Evolutionary conservation across 1,140 invertebrate genomes (phyloP).

Genomic region (Drosophila lacertosa): DNA sequence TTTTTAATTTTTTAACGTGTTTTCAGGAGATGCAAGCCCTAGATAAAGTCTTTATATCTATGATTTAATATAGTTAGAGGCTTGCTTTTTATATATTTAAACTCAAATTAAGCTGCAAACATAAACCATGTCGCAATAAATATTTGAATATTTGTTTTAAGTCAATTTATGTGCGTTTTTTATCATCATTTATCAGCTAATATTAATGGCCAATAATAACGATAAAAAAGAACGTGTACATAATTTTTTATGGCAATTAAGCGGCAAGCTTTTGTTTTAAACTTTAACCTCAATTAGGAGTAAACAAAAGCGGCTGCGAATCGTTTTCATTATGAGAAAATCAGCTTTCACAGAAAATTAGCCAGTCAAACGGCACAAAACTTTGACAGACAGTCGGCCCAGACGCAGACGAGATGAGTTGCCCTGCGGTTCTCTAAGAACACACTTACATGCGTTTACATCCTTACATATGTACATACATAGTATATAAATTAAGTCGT

Average conservation of each 20-base stretch:
- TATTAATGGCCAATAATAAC: conserved; percentile 10
- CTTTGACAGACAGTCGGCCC: conserved; percentile 24
- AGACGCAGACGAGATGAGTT: conserved; percentile 54
- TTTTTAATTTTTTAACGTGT: not conserved
- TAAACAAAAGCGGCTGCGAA: conserved; percentile 4
- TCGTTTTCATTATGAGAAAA: conserved; percentile 70
- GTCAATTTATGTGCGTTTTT: not conserved
- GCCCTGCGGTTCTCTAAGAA: conserved; percentile 52
- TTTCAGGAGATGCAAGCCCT: too few relatives aligned
- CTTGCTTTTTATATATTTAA: too few relatives aligned
- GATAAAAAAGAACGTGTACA: conserved; percentile 42
- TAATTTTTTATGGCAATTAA: conserved; percentile 55
- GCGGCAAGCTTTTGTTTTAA: conserved; percentile 31
- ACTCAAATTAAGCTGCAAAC: not conserved
- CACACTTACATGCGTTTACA: conserved; percentile 43
- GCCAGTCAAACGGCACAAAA: conserved; percentile 60
- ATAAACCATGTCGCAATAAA: not conserved
- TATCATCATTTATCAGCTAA: not conserved
- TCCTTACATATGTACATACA: conserved; percentile 36
- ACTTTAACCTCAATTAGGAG: conserved; percentile 26
- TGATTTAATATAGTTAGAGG: too few relatives aligned
- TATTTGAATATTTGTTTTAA: not conserved
- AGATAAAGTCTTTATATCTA: too few relatives aligned
- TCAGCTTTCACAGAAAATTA: conserved; percentile 81
- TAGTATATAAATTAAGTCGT: conserved; percentile 33